Base-by-base conservation (phyloP, 2,888 invertebrate genomes). In the Troilus luridus region DNA sequence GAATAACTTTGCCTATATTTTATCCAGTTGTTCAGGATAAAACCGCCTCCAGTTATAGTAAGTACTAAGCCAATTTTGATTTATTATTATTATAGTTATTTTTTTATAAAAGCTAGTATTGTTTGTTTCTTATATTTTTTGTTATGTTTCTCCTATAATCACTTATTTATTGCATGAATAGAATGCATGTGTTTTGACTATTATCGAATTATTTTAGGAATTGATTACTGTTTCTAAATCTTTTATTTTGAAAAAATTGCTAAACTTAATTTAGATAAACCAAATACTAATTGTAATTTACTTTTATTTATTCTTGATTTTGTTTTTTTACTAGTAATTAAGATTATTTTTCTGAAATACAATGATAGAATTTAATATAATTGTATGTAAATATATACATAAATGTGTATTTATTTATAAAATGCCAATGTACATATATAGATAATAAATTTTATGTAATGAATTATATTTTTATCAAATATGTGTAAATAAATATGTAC, bases 41-140 rank as follows among this genome's bases (percentile, higher is more conserved):
- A 97, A 97, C 98, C 98, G 95, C 98, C 98, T 96, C 98, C 98
- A 96, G 98, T 98, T 95, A 97, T 98, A 97, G 98, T 98, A 98
- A 98, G 98, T 98, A 98, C 95, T 94, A 88, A 90, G 62, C 91
- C 91, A 67, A 41, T 88, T 58, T 72, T 88, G 88, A 91, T 67
- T 81, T 85, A 17, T 72, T 77, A 54, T 56, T 90, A 54, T 90
- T 90, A 56, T 90, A 54, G 8, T 41, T 41, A 19, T 24, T 27
- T 27, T 77, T 77, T 41, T 41, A 41, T 10, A 77, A 41, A 41
- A 58, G 67, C 6, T 67, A 67, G 24, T 24, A 10, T 67, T 67
- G 67, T 67, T 67, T 67, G 67, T 67, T 67, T 85, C 41, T 85
- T 56, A 85, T n/a, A 56, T 85, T 64, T 21, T 89, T 67, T 54